Evolutionary conservation across 2,888 invertebrate species (phyloP).

Genomic region (Eupithecia centaureata): DNA sequence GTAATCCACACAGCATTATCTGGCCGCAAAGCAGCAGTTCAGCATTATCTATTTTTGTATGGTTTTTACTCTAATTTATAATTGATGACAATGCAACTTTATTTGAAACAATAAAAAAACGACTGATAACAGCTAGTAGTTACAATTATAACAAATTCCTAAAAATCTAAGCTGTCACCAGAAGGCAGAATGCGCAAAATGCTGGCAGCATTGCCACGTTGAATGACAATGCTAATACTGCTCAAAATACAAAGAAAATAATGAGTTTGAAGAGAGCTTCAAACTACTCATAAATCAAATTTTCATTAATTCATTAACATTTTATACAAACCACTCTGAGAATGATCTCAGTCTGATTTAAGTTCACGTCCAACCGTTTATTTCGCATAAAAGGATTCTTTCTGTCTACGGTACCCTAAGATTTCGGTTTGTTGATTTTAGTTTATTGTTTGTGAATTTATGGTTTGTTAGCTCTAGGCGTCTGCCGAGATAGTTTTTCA

Average conservation of each 20-base stretch:
- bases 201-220: too few species aligned
- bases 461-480: slow-evolving; percentile 16
- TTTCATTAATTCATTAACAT: not conserved
- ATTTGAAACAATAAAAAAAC: too few species aligned
- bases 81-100: not conserved
- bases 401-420: not conserved
- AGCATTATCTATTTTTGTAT: not conserved
- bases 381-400: not conserved
- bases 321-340: not conserved
- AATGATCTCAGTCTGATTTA: not conserved
- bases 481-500: not conserved
- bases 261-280: not conserved
- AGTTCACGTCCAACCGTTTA: not conserved
- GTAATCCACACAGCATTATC: too few species aligned
- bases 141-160: too few species aligned
- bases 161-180: too few species aligned
- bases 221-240: too few species aligned
- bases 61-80: not conserved
- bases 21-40: too few species aligned
- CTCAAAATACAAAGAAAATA: not conserved
- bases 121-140: too few species aligned
- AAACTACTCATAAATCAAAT: not conserved
- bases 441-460: slow-evolving; percentile 21
- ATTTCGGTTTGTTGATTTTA: slow-evolving; percentile 20
- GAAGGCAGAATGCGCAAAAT: too few species aligned